Evolutionary conservation across 2,113 vertebrate species (phyloP), one percentile per base, ranked within the genome.

Genomic region (Mystacornis crossleyi): DNA sequence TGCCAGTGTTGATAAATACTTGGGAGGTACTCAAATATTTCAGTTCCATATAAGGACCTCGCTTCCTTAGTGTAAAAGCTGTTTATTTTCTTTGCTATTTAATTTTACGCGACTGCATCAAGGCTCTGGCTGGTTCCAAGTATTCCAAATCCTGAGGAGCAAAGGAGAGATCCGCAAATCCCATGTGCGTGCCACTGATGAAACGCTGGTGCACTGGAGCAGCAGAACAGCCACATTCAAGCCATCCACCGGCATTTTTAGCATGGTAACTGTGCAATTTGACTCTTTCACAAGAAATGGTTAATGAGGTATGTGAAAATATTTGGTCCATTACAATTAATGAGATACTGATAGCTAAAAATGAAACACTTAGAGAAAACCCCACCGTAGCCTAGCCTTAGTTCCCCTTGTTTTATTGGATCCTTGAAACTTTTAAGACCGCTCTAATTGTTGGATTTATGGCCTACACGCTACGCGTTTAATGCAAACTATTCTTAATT

Each of bases 11-110:
- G 81, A 90, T 83, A 92, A 96, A 90, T 88, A 86, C 82, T 86
- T 83, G 85, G 67, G 85, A 95, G 67, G 85, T 78, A 69, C 83
- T 95, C 47, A 93, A 77, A 77, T 92, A 77, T 85, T 93, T 78
- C 67, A 89, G 67, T 55, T 83, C 96, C 88, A 86, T 90, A 90
- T 74, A 96, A 81, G 81, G 86, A 55, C 26, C 79, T 74, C 1
- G 77, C 79, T 93, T 96, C 96, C 93, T 96, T 51, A 54, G 55
- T 14, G 50, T 78, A 86, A 87, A 93, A 89, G 61, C 51, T 89
- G 75, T 95, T 97, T 95, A 86, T 94, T 96, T 96, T 90, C 85
- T 73, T 94, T 71, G 92, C 69, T 82, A 34, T 94, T 95, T 86
- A 36, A 83, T 85, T 92, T 83, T 70, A 86, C 12, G 0, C 0